These are phyloP conservation scores for Haliclystus octoradiatus DNA, from an alignment of 30 jellyfish, hydroid and myxozoan species.

Conservation along the genomic window DNA sequence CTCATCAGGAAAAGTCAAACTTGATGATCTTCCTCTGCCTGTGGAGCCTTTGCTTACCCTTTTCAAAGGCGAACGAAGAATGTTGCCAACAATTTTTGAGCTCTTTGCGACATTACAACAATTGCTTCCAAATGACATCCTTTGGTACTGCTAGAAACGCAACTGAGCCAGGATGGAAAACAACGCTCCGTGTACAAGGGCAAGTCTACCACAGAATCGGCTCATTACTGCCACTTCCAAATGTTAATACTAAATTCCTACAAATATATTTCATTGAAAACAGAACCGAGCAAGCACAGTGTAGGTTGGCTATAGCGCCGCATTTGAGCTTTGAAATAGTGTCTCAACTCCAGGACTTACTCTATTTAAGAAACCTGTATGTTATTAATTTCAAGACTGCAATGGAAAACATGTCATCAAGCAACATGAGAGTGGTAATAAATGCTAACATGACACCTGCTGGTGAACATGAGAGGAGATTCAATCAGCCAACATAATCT, in stretches of 20 bases:
- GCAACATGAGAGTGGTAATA: not conserved
- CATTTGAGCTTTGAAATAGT: too few species aligned
- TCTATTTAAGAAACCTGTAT: not conserved
- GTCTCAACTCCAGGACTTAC: too few species aligned
- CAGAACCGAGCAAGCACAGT: too few species aligned
- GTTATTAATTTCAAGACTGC: slow-evolving; percentile 5
- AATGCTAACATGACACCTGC: slow-evolving; percentile 26
- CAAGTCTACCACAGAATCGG: not conserved
- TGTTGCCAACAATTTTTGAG: not conserved
- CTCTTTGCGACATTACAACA: not conserved
- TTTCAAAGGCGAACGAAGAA: not conserved
- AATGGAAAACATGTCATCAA: slow-evolving; percentile 5
- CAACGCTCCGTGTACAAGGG: not conserved
- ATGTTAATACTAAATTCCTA: not conserved
- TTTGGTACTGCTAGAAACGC: not conserved
- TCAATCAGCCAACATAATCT: slow-evolving; percentile 6
- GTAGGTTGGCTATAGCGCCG: too few species aligned
- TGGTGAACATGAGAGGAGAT: slow-evolving; percentile 8
- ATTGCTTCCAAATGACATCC: not conserved
- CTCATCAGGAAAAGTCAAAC: not conserved
- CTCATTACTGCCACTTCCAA: not conserved
- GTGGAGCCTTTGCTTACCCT: not conserved
- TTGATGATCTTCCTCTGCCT: not conserved
- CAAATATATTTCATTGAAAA: not conserved
- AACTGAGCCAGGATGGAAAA: not conserved